Evolutionary conservation across 2,888 invertebrate species (phyloP).

Genomic region (Patella caerulea): DNA sequence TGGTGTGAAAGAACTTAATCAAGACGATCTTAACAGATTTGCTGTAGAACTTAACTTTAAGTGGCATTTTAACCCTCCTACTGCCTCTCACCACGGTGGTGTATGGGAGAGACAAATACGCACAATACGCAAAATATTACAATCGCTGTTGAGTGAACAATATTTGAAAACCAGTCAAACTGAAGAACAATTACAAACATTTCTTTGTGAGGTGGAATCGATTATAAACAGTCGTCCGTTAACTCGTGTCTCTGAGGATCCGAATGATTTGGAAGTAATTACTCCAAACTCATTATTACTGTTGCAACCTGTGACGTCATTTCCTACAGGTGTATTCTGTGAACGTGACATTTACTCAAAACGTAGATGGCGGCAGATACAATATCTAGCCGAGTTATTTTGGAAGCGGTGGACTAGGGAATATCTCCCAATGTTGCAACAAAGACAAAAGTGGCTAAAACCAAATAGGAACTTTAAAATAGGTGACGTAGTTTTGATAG

Average conservation of each 20-base stretch:
- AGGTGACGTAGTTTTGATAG: slow-evolving; percentile 22
- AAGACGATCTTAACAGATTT: background rate
- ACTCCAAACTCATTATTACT: slow-evolving; percentile 34
- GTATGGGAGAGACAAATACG: slow-evolving; percentile 16
- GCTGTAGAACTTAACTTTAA: background rate
- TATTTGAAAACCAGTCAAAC: background rate
- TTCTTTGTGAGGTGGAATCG: slow-evolving; percentile 36
- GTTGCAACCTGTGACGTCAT: slow-evolving; percentile 2
- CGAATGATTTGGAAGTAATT: slow-evolving; percentile 28
- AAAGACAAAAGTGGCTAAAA: slow-evolving; percentile 22
- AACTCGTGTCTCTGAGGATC: slow-evolving; percentile 27
- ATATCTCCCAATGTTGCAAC: slow-evolving; percentile 24
- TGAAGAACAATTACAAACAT: slow-evolving; percentile 34
- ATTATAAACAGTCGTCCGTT: slow-evolving; percentile 39
- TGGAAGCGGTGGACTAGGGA: slow-evolving; percentile 22
- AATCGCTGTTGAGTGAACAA: background rate
- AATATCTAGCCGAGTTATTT: slow-evolving; percentile 15
- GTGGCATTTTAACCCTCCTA: slow-evolving; percentile 13
- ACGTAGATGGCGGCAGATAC: slow-evolving; percentile 24
- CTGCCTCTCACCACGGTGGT: slow-evolving; percentile 17
- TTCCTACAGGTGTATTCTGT: slow-evolving; percentile 18
- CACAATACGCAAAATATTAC: background rate
- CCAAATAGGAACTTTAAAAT: background rate
- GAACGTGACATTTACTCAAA: slow-evolving; percentile 18
- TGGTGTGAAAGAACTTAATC: slow-evolving; percentile 9